Conservation (phyloP, 2,113 vertebrate species). For the Pseudorectes ferrugineus region DNA sequence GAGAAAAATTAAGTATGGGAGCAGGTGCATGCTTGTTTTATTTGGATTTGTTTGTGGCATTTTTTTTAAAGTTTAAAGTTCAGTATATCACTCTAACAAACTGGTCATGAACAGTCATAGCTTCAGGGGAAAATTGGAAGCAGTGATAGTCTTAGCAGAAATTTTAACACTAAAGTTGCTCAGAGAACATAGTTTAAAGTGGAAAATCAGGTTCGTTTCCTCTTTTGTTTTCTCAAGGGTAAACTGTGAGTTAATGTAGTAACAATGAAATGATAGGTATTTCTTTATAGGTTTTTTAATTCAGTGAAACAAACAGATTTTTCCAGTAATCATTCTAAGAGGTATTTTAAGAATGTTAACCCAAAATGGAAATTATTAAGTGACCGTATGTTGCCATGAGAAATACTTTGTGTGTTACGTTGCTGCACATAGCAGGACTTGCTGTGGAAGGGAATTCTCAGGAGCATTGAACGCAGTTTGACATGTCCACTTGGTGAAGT, state of each 20-base stretch:
- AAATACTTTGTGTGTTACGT: background rate
- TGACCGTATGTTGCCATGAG: background rate
- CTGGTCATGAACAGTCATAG: background rate
- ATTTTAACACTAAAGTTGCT: conserved; percentile 21
- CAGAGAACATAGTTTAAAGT: background rate
- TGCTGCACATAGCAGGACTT: background rate
- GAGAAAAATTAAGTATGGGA: background rate
- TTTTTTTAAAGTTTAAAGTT: conserved; percentile 44
- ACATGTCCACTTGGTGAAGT: background rate
- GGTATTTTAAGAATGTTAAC: background rate
- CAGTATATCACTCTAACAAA: background rate
- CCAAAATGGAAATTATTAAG: background rate
- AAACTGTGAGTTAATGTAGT: background rate
- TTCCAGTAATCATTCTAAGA: background rate
- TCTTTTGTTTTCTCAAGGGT: background rate
- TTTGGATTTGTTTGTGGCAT: conserved; percentile 40
- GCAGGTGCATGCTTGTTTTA: conserved; percentile 49
- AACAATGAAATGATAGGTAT: background rate
- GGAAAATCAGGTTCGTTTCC: conserved; percentile 29
- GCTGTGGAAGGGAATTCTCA: background rate
- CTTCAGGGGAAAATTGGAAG: conserved; percentile 22
- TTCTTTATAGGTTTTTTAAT: background rate
- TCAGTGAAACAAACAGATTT: background rate
- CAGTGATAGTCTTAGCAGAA: conserved; percentile 23
- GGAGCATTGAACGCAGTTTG: background rate